These are phyloP conservation scores for Drosophila picticornis DNA, from an alignment of 2,888 invertebrate genomes.

Conservation along the genomic window DNA sequence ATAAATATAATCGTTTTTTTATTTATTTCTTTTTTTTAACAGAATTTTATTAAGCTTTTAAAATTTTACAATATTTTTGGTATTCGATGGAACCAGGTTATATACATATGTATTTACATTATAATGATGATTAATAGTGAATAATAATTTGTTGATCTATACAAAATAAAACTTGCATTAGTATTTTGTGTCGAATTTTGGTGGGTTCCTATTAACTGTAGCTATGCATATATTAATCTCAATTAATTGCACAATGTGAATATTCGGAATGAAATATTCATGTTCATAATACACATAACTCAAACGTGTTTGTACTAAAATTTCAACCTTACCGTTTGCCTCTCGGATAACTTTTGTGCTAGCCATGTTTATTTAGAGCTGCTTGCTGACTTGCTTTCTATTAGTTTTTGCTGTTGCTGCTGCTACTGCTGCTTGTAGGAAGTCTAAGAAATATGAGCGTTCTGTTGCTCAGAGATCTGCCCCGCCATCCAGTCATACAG, in stretches of 20 bases:
- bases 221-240: background rate
- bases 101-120: background rate
- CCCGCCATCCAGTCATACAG: background rate
- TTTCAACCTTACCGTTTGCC: slow-evolving; percentile 27
- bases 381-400: slow-evolving; percentile 49
- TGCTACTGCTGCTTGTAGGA: slow-evolving; percentile 50
- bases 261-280: background rate
- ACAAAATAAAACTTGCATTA: background rate
- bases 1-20: background rate
- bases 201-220: background rate
- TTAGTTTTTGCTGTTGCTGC: slow-evolving; percentile 59
- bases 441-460: slow-evolving; percentile 73
- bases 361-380: slow-evolving; percentile 55
- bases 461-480: slow-evolving; percentile 40
- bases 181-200: background rate
- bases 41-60: background rate
- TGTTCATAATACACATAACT: background rate
- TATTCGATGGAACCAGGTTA: background rate
- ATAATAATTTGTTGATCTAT: background rate
- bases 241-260: background rate
- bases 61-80: background rate
- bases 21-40: background rate
- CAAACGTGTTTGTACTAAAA: slow-evolving; percentile 20
- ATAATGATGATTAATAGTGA: background rate
- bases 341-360: slow-evolving; percentile 36